These are phyloP conservation scores for Strigamia maritima DNA, from an alignment of 2,888 invertebrate genomes.

Conservation along the genomic window DNA sequence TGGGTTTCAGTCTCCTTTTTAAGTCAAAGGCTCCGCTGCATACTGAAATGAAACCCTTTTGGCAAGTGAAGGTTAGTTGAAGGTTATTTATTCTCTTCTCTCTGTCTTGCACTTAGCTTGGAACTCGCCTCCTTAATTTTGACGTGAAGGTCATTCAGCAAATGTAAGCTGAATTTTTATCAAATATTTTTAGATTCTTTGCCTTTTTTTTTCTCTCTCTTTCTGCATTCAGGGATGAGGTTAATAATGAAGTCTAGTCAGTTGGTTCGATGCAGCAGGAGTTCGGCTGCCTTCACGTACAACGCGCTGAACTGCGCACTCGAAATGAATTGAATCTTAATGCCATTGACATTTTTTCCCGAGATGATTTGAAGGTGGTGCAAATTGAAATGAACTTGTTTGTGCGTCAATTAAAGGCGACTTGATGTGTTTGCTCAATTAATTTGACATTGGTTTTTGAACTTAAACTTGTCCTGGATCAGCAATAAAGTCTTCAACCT, in stretches of 20 bases:
- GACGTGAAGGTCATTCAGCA: background rate
- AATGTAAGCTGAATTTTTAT: background rate
- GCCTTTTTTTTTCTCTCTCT: no score
- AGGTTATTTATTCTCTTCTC: constrained; percentile 17
- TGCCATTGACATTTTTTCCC: background rate
- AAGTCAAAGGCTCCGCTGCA: constrained; percentile 23
- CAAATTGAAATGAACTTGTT: background rate
- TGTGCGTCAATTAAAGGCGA: background rate
- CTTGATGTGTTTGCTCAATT: background rate
- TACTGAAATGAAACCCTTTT: constrained; percentile 19
- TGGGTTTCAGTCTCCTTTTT: constrained; percentile 6
- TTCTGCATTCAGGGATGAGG: no score
- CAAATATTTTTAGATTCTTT: background rate
- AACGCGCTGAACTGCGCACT: no score
- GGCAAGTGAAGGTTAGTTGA: constrained; percentile 27
- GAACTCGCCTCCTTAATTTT: constrained; percentile 11
- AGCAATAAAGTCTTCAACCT: background rate
- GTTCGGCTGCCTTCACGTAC: no score
- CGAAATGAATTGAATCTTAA: background rate
- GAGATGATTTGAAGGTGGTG: background rate
- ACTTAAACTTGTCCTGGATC: background rate
- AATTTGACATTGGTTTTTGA: background rate
- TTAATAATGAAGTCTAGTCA: no score
- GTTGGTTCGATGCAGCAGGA: no score
- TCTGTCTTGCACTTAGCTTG: background rate